Percentiles rank a stretch among this genome's conserved stretches.
phyloP scores from a whole-genome alignment of 1,140 invertebrate species.

The Hylaeus anthracinus region DNA sequence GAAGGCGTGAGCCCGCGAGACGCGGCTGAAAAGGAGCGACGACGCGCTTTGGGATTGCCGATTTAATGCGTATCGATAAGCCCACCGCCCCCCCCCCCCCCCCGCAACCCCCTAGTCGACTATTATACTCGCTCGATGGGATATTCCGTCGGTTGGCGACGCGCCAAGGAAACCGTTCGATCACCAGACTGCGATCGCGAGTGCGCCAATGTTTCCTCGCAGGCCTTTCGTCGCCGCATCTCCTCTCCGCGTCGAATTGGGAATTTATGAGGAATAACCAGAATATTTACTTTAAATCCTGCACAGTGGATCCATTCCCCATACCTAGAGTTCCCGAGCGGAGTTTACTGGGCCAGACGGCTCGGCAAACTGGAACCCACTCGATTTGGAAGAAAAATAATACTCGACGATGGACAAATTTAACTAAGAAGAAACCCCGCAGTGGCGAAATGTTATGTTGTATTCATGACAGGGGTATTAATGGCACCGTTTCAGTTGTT shows the following conservation, averaged over 20 bases:
- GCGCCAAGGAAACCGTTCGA: constrained; percentile 7
- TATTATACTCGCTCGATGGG: constrained; percentile 16
- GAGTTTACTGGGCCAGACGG: too few species aligned
- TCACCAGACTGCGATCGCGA: not conserved
- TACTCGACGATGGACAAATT: too few species aligned
- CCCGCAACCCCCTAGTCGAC: too few species aligned
- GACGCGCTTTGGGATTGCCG: constrained; percentile 5
- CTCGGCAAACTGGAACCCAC: too few species aligned
- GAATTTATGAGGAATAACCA: not conserved
- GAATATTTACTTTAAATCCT: not conserved
- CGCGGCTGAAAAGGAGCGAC: not conserved
- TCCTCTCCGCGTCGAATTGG: not conserved
- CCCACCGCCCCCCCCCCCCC: not conserved
- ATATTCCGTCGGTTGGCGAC: constrained; percentile 9
- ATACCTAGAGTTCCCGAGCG: too few species aligned
- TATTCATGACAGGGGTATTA: too few species aligned
- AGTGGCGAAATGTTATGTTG: too few species aligned
- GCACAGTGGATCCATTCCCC: too few species aligned
- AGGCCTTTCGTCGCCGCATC: not conserved
- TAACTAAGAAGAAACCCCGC: too few species aligned
- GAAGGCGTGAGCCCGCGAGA: constrained; percentile 25
- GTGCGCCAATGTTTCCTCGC: not conserved
- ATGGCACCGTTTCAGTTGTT: too few species aligned
- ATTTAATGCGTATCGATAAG: constrained; percentile 53
- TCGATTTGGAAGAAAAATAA: too few species aligned